These are phyloP conservation scores for Syrphus vitripennis DNA, from an alignment of 2,888 invertebrate species.

Conservation along the genomic window DNA sequence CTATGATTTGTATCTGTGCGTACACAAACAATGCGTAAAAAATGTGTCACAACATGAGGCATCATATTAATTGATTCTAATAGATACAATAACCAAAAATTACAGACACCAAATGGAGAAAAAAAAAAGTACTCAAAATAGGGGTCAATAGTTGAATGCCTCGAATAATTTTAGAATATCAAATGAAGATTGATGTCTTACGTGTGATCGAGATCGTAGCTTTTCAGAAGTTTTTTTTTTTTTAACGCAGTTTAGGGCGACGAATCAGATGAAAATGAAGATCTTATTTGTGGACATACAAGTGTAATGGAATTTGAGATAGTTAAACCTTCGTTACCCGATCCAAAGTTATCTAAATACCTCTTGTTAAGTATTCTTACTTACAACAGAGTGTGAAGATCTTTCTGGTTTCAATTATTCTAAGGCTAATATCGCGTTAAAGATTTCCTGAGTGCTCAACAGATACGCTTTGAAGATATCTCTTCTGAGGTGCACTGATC, in stretches of 20 bases:
- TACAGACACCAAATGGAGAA: background rate
- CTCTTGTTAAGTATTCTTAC: background rate
- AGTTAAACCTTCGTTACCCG: background rate
- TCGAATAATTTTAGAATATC: background rate
- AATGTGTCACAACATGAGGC: conserved; percentile 65
- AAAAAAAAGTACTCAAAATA: background rate
- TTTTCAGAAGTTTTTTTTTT: background rate
- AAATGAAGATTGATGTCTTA: background rate
- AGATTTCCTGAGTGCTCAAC: too few species aligned
- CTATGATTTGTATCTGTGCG: conserved; percentile 59
- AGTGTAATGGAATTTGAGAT: background rate
- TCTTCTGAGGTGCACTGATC: too few species aligned
- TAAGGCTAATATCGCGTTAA: too few species aligned
- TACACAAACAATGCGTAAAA: conserved; percentile 43
- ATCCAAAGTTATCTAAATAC: background rate
- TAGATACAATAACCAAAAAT: conserved; percentile 30
- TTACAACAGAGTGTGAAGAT: background rate
- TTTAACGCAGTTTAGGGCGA: background rate
- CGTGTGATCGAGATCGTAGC: background rate
- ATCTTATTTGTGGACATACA: background rate
- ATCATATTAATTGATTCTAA: conserved; percentile 64
- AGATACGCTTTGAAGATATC: too few species aligned
- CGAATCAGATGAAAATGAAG: background rate
- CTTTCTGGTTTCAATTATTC: background rate
- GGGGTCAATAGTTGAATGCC: conserved; percentile 43